Evolutionary conservation across 2,113 vertebrate genomes (phyloP).

Genomic region (Antechinus stuartii): DNA sequence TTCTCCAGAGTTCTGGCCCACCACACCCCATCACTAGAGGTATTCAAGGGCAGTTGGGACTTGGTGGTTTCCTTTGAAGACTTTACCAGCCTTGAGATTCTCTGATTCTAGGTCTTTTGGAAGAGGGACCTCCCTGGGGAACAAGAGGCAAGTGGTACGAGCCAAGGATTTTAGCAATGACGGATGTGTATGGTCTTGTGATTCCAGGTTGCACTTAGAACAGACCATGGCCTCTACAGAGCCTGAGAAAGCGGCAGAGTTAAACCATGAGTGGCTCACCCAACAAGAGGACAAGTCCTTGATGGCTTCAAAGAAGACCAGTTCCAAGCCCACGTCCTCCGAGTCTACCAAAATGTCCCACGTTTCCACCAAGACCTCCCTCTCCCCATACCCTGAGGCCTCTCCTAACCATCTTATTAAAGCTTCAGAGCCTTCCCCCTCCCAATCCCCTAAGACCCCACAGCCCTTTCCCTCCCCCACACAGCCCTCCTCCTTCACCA

Average conservation of each 20-base stretch:
- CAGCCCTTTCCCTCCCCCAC: background rate
- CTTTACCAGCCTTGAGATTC: background rate
- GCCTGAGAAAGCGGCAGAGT: background rate
- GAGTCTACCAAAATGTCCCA: background rate
- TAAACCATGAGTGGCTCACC: background rate
- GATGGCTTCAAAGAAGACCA: background rate
- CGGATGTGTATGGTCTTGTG: background rate
- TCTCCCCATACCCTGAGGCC: background rate
- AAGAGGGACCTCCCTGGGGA: no score
- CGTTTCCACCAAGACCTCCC: background rate
- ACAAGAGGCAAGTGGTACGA: background rate
- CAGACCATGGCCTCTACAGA: no score
- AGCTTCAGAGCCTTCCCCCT: no score
- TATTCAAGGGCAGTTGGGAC: background rate
- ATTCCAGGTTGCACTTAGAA: background rate
- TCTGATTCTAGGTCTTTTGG: background rate
- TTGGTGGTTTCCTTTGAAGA: background rate
- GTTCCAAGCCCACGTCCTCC: background rate
- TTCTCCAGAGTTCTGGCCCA: no score
- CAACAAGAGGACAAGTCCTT: background rate
- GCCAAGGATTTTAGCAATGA: no score
- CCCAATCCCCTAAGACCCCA: no score
- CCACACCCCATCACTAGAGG: background rate
- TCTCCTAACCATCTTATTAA: no score
- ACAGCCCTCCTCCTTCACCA: no score